Percentiles rank a stretch among this genome's conserved stretches.
phyloP scores from a whole-genome alignment of 2,888 invertebrate genomes.

The Gasteruption jaculator region DNA sequence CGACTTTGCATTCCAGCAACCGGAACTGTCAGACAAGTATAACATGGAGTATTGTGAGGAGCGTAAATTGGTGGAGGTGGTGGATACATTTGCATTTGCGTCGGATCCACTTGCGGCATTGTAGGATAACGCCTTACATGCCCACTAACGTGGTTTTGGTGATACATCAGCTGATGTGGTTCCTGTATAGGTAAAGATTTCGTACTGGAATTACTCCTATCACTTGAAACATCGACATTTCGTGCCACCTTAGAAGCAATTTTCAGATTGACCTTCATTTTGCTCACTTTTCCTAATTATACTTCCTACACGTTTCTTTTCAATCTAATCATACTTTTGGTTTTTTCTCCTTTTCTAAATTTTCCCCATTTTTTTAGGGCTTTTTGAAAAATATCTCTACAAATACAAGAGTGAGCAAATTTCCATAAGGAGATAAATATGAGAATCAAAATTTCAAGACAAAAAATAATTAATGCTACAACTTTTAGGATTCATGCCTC shows the following conservation, averaged over 20 bases:
- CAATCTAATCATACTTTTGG: conserved; percentile 1
- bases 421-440: too few species aligned
- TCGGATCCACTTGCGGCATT: conserved; percentile 40
- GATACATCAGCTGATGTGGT: conserved; percentile 38
- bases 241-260: conserved; percentile 22
- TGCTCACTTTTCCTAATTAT: conserved; percentile 2
- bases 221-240: conserved; percentile 31
- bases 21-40: conserved; percentile 45
- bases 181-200: conserved; percentile 36
- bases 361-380: too few species aligned
- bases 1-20: conserved; percentile 44
- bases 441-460: too few species aligned
- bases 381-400: too few species aligned
- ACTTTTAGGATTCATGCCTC: too few species aligned
- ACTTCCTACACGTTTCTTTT: too few species aligned
- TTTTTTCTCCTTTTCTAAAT: conserved; percentile 1
- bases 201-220: conserved; percentile 31
- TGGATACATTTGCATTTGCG: conserved; percentile 46
- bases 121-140: conserved; percentile 44
- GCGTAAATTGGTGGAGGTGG: conserved; percentile 44
- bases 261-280: conserved; percentile 6
- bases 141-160: conserved; percentile 38
- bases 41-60: conserved; percentile 43
- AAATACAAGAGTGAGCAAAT: too few species aligned
- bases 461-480: too few species aligned